phyloP scores from a whole-genome alignment of 2,113 vertebrate genomes.

The Epinephelus cyanopodus region DNA sequence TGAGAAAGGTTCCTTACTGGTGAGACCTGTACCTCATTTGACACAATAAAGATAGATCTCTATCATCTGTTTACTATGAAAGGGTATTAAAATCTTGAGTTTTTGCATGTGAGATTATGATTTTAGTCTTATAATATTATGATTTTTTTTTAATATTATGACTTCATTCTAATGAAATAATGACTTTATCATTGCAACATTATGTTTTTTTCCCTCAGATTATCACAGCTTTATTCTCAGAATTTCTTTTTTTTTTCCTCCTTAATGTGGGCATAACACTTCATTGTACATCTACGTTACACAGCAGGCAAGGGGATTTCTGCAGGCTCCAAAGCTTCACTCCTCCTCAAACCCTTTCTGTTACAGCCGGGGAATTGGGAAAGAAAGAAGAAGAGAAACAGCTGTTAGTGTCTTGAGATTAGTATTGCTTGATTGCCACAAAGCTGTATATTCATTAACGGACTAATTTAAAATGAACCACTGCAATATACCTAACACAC shows the following conservation, averaged over 20 bases:
- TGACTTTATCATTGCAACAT: neutral
- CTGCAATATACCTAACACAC: neutral
- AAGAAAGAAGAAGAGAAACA: slow-evolving; percentile 54
- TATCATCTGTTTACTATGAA: neutral
- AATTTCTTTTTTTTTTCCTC: neutral
- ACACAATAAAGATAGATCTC: neutral
- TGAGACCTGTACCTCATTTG: neutral
- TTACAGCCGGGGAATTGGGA: slow-evolving; percentile 40
- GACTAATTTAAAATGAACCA: neutral
- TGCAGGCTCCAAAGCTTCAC: slow-evolving; percentile 76
- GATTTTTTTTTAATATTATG: neutral
- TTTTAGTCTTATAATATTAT: neutral
- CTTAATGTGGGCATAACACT: neutral
- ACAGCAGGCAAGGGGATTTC: slow-evolving; percentile 58
- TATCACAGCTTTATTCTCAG: neutral
- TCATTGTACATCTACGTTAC: slow-evolving; percentile 44
- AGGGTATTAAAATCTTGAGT: neutral
- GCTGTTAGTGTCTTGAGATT: slow-evolving; percentile 48
- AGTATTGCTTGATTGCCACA: slow-evolving; percentile 48
- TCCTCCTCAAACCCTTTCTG: slow-evolving; percentile 88
- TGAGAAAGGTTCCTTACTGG: neutral
- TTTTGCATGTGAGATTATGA: neutral
- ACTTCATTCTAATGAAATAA: neutral
- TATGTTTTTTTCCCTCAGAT: neutral
- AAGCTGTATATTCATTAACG: slow-evolving; percentile 12